Evolutionary conservation across 2,113 vertebrate genomes (phyloP).

Genomic region (Hucho hucho): DNA sequence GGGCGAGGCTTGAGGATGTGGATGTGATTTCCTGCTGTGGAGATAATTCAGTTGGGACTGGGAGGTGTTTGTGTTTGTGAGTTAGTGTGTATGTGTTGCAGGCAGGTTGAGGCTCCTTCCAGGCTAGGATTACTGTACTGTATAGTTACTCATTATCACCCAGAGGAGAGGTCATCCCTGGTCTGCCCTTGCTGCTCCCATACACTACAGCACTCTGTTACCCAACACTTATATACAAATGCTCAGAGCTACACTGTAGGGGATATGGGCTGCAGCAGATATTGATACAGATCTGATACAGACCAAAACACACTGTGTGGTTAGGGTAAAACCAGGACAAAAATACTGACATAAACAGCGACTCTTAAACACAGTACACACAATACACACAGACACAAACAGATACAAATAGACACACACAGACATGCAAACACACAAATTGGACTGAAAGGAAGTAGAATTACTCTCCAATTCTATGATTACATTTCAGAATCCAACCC

Average conservation of each 20-base stretch:
- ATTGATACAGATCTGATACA: constrained; percentile 26
- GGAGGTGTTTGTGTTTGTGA: not conserved
- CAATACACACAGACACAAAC: constrained; percentile 50
- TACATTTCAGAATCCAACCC: constrained; percentile 52
- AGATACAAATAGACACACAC: constrained; percentile 18
- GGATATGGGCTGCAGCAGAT: constrained; percentile 17
- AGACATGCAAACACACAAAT: not conserved
- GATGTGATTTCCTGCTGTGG: not conserved
- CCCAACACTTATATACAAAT: constrained; percentile 44
- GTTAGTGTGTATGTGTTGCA: not conserved
- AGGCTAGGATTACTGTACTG: constrained; percentile 56
- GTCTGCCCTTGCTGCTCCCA: constrained; percentile 14
- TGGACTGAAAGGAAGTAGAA: no score
- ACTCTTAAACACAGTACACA: constrained; percentile 22
- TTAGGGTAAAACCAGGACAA: not conserved
- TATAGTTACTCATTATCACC: constrained; percentile 53
- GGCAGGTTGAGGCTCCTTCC: constrained; percentile 27
- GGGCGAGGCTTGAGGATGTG: not conserved
- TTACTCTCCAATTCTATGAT: constrained; percentile 50
- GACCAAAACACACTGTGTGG: not conserved
- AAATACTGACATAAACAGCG: not conserved
- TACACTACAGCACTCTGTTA: constrained; percentile 16
- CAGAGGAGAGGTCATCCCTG: constrained; percentile 55
- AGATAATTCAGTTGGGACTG: not conserved
- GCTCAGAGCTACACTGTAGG: constrained; percentile 23